These are phyloP conservation scores for Calcarius lapponicus DNA, from an alignment of 2,797 vertebrate genomes.

Conservation along the genomic window DNA sequence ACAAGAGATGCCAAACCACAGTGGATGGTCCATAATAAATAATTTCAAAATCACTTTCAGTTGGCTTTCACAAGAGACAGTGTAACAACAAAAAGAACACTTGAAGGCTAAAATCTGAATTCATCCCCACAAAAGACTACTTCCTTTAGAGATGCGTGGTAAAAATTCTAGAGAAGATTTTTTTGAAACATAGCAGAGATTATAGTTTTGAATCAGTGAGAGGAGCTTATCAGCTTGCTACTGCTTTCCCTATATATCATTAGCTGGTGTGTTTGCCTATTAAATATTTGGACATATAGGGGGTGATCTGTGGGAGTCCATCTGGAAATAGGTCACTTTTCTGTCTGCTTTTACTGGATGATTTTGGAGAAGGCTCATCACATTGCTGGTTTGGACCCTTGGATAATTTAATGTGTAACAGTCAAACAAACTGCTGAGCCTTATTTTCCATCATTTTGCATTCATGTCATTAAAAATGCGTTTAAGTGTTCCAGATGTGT, in stretches of 20 bases:
- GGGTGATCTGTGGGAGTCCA: background rate
- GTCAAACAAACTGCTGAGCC: background rate
- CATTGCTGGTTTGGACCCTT: background rate
- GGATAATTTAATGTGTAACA: background rate
- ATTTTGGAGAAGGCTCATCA: background rate
- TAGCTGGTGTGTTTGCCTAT: background rate
- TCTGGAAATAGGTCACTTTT: background rate
- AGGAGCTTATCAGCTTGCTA: background rate
- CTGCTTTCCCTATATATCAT: background rate
- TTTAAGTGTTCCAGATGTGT: constrained; percentile 2
- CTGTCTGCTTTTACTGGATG: background rate
- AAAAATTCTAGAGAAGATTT: background rate
- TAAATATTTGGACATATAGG: background rate
- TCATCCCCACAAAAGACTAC: background rate
- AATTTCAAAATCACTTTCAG: background rate
- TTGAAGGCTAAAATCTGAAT: background rate
- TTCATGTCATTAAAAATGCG: background rate
- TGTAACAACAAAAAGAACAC: background rate
- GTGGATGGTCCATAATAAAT: background rate
- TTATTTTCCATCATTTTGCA: background rate
- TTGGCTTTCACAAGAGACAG: background rate
- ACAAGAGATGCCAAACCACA: background rate
- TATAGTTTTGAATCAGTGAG: background rate
- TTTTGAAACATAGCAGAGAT: background rate
- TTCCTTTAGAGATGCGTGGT: background rate